Conservation (phyloP, 2,888 invertebrate species). For the Ommatoiulus sabulosus region DNA sequence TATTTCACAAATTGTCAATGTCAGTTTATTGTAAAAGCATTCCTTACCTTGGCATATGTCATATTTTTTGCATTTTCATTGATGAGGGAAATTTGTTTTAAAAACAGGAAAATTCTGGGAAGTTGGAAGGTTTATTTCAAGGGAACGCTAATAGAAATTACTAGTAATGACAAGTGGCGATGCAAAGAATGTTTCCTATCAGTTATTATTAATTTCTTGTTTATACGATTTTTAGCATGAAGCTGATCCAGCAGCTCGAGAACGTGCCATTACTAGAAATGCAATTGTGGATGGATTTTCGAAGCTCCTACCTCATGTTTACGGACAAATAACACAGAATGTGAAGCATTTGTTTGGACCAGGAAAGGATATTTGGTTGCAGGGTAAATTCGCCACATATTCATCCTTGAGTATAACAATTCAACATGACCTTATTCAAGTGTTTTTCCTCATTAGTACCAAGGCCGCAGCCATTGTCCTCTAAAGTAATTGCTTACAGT, state of each 20-base stretch:
- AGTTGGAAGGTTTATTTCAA: too few species aligned
- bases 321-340: constrained; percentile 62
- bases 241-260: constrained; percentile 61
- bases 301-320: constrained; percentile 70
- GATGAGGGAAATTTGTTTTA: too few species aligned
- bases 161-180: too few species aligned
- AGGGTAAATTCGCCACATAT: constrained; percentile 39
- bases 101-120: too few species aligned
- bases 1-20: too few species aligned
- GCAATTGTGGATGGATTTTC: constrained; percentile 72
- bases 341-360: constrained; percentile 14
- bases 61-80: not conserved
- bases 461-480: constrained; percentile 66
- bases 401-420: not conserved
- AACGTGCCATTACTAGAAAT: constrained; percentile 70
- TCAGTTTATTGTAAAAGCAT: too few species aligned
- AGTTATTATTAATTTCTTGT: too few species aligned
- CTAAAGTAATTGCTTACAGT: constrained; percentile 63
- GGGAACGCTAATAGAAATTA: too few species aligned
- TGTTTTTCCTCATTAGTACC: constrained; percentile 61
- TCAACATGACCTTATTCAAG: not conserved
- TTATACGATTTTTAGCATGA: constrained; percentile 50
- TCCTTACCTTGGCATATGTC: not conserved
- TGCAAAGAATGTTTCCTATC: too few species aligned
- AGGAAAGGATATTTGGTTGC: constrained; percentile 31